A percentile compares a stretch with the other conserved stretches of the same genome.
phyloP scores from a whole-genome alignment of 2,113 vertebrate species.

The Petromus typicus region DNA sequence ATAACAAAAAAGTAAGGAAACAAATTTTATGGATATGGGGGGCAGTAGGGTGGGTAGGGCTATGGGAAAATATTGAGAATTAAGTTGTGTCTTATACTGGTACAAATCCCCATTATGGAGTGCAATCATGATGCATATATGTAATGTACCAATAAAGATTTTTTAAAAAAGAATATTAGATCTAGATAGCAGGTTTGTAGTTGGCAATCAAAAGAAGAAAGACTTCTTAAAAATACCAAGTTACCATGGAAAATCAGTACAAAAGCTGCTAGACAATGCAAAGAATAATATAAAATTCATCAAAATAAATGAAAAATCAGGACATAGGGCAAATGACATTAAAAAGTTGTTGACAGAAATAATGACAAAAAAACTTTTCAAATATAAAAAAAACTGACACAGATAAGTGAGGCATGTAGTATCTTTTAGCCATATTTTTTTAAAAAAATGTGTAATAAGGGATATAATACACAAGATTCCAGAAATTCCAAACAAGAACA shows the following conservation, averaged over 20 bases:
- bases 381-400: neutral
- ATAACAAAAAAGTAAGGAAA: too few relatives aligned
- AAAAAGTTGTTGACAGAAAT: neutral
- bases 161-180: too few relatives aligned
- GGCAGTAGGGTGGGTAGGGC: too few relatives aligned
- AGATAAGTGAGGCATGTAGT: neutral
- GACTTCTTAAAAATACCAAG: neutral
- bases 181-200: neutral
- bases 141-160: too few relatives aligned
- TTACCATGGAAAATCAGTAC: neutral
- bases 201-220: neutral
- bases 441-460: neutral
- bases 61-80: too few relatives aligned
- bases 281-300: neutral
- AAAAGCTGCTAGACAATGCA: neutral
- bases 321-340: too few relatives aligned
- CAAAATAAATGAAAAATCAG: too few relatives aligned
- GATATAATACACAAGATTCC: neutral
- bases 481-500: neutral
- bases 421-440: neutral
- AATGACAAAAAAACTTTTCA: neutral
- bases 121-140: too few relatives aligned
- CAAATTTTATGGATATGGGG: too few relatives aligned
- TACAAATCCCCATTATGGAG: too few relatives aligned
- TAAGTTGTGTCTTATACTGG: too few relatives aligned